Percentiles rank a stretch among this genome's conserved stretches.
Evolutionary conservation across 30 jellyfish, hydroid and myxozoan species (phyloP).

Genomic region (Nemopilema nomurai): DNA sequence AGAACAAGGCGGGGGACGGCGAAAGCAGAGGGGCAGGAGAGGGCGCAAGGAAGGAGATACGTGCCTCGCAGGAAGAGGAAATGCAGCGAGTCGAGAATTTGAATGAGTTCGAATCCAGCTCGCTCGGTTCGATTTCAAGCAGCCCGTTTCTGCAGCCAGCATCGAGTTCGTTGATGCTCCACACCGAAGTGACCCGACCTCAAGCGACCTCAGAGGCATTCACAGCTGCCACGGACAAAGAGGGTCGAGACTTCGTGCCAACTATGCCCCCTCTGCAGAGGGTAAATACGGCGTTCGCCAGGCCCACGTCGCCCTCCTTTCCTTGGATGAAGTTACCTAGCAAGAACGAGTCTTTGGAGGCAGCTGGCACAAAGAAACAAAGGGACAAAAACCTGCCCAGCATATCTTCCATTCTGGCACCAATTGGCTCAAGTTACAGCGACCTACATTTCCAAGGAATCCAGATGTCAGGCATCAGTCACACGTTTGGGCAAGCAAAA

Average conservation of each 20-base stretch:
- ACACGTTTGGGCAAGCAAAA: conserved; percentile 12
- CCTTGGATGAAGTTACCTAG: conserved; percentile 50
- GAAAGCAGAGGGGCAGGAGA: background rate
- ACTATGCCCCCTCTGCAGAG: background rate
- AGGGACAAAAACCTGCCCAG: conserved; percentile 51
- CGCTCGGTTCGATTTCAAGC: conserved; percentile 33
- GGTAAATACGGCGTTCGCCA: conserved; percentile 3
- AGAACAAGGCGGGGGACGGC: background rate
- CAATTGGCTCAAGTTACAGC: conserved; percentile 17
- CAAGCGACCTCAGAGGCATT: background rate
- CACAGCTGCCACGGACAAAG: conserved; percentile 6
- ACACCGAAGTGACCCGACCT: conserved; percentile 28
- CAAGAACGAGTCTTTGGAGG: conserved; percentile 4
- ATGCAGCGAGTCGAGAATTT: conserved; percentile 7
- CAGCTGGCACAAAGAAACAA: background rate
- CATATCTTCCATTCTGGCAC: conserved; percentile 31
- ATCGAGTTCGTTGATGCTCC: conserved; percentile 44
- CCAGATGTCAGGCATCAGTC: conserved; percentile 3
- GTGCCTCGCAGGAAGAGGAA: conserved; percentile 3
- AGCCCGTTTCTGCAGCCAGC: conserved; percentile 53
- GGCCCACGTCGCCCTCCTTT: conserved; percentile 37
- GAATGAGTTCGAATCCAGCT: conserved; percentile 25
- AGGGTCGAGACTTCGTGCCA: background rate
- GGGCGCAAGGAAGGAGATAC: background rate
- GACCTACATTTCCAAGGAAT: conserved; percentile 26